A percentile compares a stretch with the other conserved stretches of the same genome.
phyloP scores from a whole-genome alignment of 2,113 vertebrate genomes.

The Alligator sinensis region DNA sequence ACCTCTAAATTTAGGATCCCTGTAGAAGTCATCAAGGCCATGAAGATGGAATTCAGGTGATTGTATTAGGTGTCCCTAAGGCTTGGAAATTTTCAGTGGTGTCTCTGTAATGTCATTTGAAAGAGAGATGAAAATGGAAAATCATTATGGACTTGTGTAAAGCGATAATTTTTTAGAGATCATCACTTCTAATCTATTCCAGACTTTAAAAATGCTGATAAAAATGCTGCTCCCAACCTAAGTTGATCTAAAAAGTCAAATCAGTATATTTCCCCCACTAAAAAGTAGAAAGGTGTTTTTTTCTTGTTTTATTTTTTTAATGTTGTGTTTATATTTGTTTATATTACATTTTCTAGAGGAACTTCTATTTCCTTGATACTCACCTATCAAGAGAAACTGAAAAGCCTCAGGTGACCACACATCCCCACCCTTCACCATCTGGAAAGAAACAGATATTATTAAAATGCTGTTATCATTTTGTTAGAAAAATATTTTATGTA shows the following conservation, averaged over 20 bases:
- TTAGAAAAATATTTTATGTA: background rate
- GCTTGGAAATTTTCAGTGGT: fast-evolving
- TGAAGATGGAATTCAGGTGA: background rate
- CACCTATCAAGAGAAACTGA: background rate
- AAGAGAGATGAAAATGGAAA: background rate
- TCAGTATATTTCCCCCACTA: background rate
- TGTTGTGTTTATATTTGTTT: no score
- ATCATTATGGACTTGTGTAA: background rate
- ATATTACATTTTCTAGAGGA: background rate
- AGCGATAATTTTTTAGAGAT: background rate
- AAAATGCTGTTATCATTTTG: background rate
- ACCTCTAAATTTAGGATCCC: background rate
- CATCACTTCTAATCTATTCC: background rate
- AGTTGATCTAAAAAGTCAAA: background rate
- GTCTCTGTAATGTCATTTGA: background rate
- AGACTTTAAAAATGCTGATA: background rate
- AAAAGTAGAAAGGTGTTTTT: background rate
- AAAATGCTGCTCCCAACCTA: background rate
- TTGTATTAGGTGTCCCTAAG: fast-evolving
- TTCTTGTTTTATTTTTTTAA: background rate
- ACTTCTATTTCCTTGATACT: background rate
- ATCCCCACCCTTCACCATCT: background rate
- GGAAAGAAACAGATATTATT: background rate
- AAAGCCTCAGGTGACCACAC: background rate
- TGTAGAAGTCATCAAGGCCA: background rate